These are phyloP conservation scores for Colinus virginianus DNA, from an alignment of 2,113 vertebrate species.

Conservation along the genomic window DNA sequence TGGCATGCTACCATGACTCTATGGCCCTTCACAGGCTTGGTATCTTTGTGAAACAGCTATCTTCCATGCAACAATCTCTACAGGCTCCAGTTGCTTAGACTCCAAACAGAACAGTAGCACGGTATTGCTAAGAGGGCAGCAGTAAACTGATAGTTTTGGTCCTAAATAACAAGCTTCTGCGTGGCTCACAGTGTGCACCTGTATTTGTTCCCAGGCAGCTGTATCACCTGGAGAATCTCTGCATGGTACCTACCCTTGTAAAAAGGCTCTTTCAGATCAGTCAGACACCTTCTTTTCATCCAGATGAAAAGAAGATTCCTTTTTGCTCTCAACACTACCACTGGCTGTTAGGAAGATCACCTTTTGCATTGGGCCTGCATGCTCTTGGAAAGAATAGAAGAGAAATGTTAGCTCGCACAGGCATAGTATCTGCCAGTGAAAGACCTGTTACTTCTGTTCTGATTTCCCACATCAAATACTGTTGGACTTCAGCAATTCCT, in stretches of 20 bases:
- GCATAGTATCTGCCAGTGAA: background rate
- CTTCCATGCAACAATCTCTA: background rate
- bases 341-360: background rate
- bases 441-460: background rate
- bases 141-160: background rate
- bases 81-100: background rate
- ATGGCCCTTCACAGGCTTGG: background rate
- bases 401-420: background rate
- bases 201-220: conserved; percentile 5
- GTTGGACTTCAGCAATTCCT: background rate
- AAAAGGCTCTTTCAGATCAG: conserved; percentile 1
- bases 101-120: background rate
- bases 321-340: background rate
- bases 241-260: background rate
- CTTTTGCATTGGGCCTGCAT: background rate
- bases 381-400: background rate
- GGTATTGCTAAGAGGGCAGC: background rate
- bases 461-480: background rate
- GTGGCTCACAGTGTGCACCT: background rate
- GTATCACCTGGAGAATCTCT: background rate
- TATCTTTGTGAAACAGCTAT: background rate
- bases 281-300: conserved; percentile 21
- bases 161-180: background rate
- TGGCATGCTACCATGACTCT: background rate
- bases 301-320: conserved; percentile 9